Conservation (phyloP, 2,113 vertebrate species). For the Megaleporinus macrocephalus region DNA sequence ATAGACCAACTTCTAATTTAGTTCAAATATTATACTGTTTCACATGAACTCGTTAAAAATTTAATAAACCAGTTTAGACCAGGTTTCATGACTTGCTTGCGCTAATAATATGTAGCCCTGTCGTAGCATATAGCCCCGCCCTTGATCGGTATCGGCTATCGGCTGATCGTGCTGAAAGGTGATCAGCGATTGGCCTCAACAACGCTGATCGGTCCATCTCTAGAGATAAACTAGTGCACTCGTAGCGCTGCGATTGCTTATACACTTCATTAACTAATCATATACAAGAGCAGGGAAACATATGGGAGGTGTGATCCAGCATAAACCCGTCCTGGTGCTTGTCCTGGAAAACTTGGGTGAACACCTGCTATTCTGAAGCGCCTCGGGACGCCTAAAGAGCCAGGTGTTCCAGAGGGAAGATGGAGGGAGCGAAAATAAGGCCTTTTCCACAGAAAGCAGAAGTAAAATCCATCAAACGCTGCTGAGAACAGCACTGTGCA, state of each 20-base stretch:
- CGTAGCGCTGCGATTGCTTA: not conserved
- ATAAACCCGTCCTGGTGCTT: not conserved
- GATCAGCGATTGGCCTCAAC: too few species aligned
- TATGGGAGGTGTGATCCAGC: not conserved
- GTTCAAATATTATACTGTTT: too few species aligned
- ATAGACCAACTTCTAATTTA: too few species aligned
- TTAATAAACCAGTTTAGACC: too few species aligned
- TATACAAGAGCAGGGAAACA: not conserved
- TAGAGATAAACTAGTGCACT: not conserved
- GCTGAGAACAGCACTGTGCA: not conserved
- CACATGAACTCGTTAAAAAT: too few species aligned
- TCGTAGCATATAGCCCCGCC: too few species aligned
- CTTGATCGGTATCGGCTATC: too few species aligned
- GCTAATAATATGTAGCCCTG: too few species aligned
- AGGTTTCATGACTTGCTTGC: too few species aligned
- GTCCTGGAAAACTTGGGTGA: not conserved
- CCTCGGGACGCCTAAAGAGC: not conserved
- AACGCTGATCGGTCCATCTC: too few species aligned
- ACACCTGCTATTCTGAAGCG: conserved; percentile 4
- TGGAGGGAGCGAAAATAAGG: not conserved
- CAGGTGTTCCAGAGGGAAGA: not conserved
- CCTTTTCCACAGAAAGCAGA: not conserved
- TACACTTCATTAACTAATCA: not conserved
- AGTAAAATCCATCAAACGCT: conserved; percentile 4
- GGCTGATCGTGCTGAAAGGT: too few species aligned